phyloP scores from a whole-genome alignment of 2,797 vertebrate genomes.

The Coregonus sp. region DNA sequence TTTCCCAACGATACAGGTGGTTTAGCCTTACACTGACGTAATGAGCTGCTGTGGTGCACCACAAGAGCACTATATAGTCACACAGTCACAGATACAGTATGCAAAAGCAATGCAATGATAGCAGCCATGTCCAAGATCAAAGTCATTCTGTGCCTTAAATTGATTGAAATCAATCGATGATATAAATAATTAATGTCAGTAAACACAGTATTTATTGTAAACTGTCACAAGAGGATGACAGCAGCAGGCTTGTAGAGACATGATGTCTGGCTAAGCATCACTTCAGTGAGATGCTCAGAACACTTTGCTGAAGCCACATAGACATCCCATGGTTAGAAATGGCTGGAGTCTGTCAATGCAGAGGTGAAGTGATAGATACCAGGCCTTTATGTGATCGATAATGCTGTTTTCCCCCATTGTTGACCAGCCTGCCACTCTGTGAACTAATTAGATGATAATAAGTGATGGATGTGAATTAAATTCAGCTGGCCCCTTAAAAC shows the following conservation, averaged over 20 bases:
- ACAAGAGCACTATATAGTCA: background rate
- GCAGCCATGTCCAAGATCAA: background rate
- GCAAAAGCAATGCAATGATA: background rate
- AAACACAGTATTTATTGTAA: background rate
- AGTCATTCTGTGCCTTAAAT: background rate
- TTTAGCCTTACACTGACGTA: background rate
- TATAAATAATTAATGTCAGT: background rate
- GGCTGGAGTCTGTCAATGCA: conserved; percentile 53
- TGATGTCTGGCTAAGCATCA: conserved; percentile 24
- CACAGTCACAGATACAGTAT: background rate
- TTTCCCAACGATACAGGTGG: background rate
- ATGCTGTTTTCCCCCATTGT: conserved; percentile 78
- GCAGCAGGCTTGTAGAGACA: background rate
- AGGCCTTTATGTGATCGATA: conserved; percentile 90
- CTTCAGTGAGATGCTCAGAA: conserved; percentile 55
- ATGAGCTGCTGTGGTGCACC: background rate
- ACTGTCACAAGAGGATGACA: background rate
- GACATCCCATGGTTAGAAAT: conserved; percentile 64
- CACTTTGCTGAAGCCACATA: conserved; percentile 59
- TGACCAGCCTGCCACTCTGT: conserved; percentile 85
- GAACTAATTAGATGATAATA: conserved; percentile 98
- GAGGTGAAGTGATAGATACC: conserved; percentile 88
- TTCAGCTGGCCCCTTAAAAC: conserved; percentile 77
- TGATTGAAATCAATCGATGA: background rate
- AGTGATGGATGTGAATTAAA: conserved; percentile 96